These are phyloP conservation scores for Sympetrum striolatum DNA, from an alignment of 2,888 invertebrate genomes.

Conservation along the genomic window DNA sequence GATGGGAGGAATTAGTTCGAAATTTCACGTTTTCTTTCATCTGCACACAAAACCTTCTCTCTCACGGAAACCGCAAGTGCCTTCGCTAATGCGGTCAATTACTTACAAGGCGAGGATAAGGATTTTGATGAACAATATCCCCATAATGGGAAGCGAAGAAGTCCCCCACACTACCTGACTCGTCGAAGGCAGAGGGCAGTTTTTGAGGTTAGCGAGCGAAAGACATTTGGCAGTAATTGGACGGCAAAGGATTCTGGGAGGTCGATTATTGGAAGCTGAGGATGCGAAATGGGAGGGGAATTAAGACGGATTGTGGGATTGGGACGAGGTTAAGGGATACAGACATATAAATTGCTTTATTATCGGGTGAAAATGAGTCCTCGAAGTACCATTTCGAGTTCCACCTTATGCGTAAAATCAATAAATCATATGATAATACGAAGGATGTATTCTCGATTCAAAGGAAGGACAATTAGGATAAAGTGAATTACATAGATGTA, in stretches of 20 bases:
- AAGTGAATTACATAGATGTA: too few species aligned
- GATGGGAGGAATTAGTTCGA: background rate
- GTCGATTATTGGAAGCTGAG: background rate
- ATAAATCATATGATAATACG: too few species aligned
- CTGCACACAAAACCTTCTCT: background rate
- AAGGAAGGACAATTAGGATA: background rate
- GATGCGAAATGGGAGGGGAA: background rate
- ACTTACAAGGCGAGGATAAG: background rate
- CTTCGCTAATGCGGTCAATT: background rate
- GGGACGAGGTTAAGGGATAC: background rate
- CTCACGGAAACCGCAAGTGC: background rate
- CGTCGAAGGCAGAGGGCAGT: background rate
- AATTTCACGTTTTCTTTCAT: background rate
- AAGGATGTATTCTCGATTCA: too few species aligned
- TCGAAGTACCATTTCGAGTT: too few species aligned
- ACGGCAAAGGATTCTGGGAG: conserved; percentile 9
- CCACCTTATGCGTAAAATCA: too few species aligned
- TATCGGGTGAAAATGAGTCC: too few species aligned
- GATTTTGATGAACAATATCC: conserved; percentile 3
- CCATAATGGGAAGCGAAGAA: background rate
- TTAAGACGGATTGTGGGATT: background rate
- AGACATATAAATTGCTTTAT: background rate
- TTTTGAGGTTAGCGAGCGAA: background rate
- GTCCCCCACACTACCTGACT: background rate
- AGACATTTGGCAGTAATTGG: conserved; percentile 27